Percentiles rank a stretch among this genome's conserved stretches.
These are phyloP conservation scores for Cerastoderma edule DNA, from an alignment of 2,888 invertebrate species.

Conservation along the genomic window DNA sequence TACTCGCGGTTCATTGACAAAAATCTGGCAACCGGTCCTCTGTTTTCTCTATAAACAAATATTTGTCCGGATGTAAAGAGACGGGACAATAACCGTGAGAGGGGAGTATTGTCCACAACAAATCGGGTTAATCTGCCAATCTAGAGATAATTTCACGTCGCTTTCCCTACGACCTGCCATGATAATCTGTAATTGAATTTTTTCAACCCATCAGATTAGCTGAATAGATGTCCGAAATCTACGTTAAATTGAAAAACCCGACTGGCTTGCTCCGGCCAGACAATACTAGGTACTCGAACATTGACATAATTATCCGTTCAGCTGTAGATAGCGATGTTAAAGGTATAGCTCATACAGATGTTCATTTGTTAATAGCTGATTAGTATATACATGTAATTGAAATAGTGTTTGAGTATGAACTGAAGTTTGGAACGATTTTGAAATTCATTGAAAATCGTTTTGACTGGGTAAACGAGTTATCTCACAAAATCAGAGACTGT, in stretches of 20 bases:
- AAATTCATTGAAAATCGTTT: no score
- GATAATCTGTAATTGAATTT: constrained; percentile 62
- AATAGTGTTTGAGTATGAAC: no score
- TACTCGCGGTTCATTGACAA: not conserved
- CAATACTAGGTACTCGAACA: no score
- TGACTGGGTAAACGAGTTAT: no score
- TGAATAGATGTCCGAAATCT: constrained; percentile 43
- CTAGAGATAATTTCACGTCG: constrained; percentile 43
- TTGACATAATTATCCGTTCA: no score
- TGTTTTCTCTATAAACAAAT: constrained; percentile 58
- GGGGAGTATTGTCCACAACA: constrained; percentile 34
- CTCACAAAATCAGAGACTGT: no score
- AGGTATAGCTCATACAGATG: no score
- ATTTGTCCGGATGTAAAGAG: constrained; percentile 51
- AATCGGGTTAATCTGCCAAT: constrained; percentile 37
- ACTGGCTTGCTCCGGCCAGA: not conserved
- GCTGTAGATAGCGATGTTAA: no score
- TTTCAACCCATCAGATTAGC: constrained; percentile 53
- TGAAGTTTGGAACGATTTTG: no score
- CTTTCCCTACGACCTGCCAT: constrained; percentile 30
- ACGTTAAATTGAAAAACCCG: constrained; percentile 17
- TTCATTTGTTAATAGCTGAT: no score
- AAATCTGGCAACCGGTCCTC: constrained; percentile 21
- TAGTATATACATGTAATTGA: no score
- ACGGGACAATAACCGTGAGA: constrained; percentile 47